These are phyloP conservation scores for Octodonta nipae DNA, from an alignment of 2,888 invertebrate genomes.

Conservation along the genomic window DNA sequence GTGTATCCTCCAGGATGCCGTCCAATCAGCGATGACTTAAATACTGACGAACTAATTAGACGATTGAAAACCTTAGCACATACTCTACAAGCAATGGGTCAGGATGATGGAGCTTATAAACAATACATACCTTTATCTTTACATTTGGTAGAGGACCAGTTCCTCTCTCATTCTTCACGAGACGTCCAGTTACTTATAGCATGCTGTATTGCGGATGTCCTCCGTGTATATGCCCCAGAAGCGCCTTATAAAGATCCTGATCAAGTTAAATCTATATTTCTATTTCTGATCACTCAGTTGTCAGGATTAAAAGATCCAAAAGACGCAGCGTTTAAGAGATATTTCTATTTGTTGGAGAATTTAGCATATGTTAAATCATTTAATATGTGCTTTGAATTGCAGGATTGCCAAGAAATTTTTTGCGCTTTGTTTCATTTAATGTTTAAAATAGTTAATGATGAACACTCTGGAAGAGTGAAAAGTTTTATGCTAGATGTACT, in stretches of 20 bases:
- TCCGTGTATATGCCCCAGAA: constrained; percentile 92
- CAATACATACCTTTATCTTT: constrained; percentile 84
- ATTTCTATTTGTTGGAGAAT: constrained; percentile 93
- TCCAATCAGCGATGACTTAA: constrained; percentile 86
- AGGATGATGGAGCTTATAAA: constrained; percentile 88
- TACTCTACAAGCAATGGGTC: constrained; percentile 89
- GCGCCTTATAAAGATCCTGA: constrained; percentile 94
- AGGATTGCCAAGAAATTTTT: constrained; percentile 94
- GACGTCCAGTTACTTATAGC: constrained; percentile 91
- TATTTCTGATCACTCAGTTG: constrained; percentile 87
- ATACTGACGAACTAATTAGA: constrained; percentile 88
- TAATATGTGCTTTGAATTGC: constrained; percentile 96
- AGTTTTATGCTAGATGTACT: constrained; percentile 94
- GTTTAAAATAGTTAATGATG: constrained; percentile 92
- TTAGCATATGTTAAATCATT: constrained; percentile 95
- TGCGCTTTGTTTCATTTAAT: constrained; percentile 83
- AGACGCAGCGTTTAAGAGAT: constrained; percentile 92
- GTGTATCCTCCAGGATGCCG: constrained; percentile 90
- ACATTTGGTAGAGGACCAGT: constrained; percentile 85
- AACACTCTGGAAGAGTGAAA: constrained; percentile 90
- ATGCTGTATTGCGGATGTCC: constrained; percentile 93
- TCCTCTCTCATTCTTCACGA: constrained; percentile 74
- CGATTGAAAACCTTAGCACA: constrained; percentile 87
- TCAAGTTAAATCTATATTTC: constrained; percentile 82
- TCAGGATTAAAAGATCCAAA: constrained; percentile 89